Base-by-base conservation (phyloP, 2,113 vertebrate genomes). In the Microcebus lehilahytsara region DNA sequence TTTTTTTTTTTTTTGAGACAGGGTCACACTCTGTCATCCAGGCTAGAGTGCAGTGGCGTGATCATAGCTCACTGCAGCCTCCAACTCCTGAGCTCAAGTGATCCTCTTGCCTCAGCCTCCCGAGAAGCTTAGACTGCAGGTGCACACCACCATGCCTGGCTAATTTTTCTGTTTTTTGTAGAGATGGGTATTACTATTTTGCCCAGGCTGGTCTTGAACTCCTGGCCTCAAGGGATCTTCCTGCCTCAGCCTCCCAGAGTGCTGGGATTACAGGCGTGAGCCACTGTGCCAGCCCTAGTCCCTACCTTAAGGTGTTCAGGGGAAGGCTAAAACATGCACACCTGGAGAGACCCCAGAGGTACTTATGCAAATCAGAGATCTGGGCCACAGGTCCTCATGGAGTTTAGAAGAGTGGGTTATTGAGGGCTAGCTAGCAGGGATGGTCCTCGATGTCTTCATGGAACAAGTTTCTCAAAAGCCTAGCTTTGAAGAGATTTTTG, bases 381-480 rank as follows among this genome's bases (percentile, higher is more conserved):
- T 79, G 32, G 9, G 46, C 42, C 30, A 37, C 46, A 12, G 66
- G 30, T 30, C 27, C 34, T 34, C 8, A 32, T 2, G 34, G 49
- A 79, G 23, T 22, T 30, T 85, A 34, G 27, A 60, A 71, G 51
- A 75, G 27, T 34, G 22, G 80, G 22, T 40, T 13, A 25, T 9
- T 20, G 16, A 40, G 17, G 72, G 22, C 1, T n/a, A 56, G 17
- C 27, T 58, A 58, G 56, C 20, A 42, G 53, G 9, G 10, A 42
- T 23, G 20, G 3, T 40, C 17, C n/a, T 56, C 32, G 10, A 2
- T 2, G 2, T 32, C 30, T 32, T 62, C 75, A 32, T 1, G 1
- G 80, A 20, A 32, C 16, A 49, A 56, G 25, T n/a, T 27, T 22
- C 49, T 62, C 77, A 3, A 42, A 19, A 78, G 8, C 53, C 46